A percentile compares a stretch with the other conserved stretches of the same genome.
Evolutionary conservation across 2,888 invertebrate genomes (phyloP).

Genomic region (Dilophus febrilis): DNA sequence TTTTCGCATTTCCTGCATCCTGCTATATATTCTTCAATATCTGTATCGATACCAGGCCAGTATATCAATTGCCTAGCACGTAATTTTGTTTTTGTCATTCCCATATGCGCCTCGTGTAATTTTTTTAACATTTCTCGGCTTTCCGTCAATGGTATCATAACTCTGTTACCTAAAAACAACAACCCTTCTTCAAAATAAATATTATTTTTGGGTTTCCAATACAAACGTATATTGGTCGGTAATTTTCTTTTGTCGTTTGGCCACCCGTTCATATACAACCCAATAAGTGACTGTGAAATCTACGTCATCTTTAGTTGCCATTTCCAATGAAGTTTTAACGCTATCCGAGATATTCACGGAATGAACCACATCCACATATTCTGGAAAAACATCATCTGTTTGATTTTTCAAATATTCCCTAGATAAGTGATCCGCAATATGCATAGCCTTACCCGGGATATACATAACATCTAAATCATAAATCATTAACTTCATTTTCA

Average conservation of each 20-base stretch:
- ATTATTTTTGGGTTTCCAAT: conserved; percentile 14
- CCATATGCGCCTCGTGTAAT: conserved; percentile 14
- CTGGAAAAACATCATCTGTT: neutral
- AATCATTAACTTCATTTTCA: neutral
- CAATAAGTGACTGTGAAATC: conserved; percentile 3
- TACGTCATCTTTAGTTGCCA: conserved; percentile 5
- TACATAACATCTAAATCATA: neutral
- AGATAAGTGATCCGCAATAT: too few relatives aligned
- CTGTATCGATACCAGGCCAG: conserved; percentile 13
- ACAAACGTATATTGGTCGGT: conserved; percentile 10
- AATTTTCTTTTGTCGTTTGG: conserved; percentile 7
- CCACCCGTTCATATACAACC: conserved; percentile 7
- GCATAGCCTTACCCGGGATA: too few relatives aligned
- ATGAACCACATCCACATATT: conserved; percentile 1
- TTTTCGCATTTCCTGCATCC: conserved; percentile 11
- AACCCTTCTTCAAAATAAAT: conserved; percentile 10
- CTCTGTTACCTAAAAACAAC: conserved; percentile 12
- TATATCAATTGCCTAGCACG: conserved; percentile 13
- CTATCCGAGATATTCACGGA: conserved; percentile 2
- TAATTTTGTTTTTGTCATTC: too few relatives aligned
- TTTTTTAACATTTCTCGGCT: conserved; percentile 11
- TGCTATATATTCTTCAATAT: conserved; percentile 11
- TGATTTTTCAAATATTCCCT: neutral
- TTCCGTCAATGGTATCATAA: conserved; percentile 12
- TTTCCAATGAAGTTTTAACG: conserved; percentile 3